These are phyloP conservation scores for Hypena proboscidalis DNA, from an alignment of 2,888 invertebrate species.

Conservation along the genomic window DNA sequence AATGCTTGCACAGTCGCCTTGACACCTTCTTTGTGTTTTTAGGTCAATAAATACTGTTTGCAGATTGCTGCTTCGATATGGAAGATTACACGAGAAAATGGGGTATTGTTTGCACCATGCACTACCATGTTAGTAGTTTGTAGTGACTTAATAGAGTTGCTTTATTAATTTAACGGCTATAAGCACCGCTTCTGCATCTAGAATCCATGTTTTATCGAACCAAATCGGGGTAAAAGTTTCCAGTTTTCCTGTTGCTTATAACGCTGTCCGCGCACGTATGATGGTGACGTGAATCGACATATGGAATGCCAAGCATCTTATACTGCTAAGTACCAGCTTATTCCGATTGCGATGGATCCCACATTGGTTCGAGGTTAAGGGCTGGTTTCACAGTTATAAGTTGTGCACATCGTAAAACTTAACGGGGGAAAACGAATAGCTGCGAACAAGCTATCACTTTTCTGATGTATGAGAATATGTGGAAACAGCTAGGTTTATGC, in stretches of 20 bases:
- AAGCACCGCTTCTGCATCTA: too few species aligned
- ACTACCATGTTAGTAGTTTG: too few species aligned
- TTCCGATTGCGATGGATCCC: slow-evolving; percentile 38
- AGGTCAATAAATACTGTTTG: slow-evolving; percentile 26
- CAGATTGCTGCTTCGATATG: not conserved
- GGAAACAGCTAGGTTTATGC: too few species aligned
- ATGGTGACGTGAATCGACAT: slow-evolving; percentile 8
- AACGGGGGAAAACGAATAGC: slow-evolving; percentile 28
- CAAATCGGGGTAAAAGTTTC: too few species aligned
- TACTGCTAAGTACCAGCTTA: slow-evolving; percentile 17
- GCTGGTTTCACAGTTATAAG: slow-evolving; percentile 39
- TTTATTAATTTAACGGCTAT: too few species aligned
- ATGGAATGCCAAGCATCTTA: slow-evolving; percentile 18
- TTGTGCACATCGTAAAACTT: slow-evolving; percentile 38
- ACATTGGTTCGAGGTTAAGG: slow-evolving; percentile 42
- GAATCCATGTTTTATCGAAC: too few species aligned
- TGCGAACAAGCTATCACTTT: slow-evolving; percentile 23
- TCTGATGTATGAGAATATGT: slow-evolving; percentile 8
- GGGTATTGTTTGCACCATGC: not conserved
- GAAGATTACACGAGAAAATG: not conserved
- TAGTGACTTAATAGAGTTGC: too few species aligned
- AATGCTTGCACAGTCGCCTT: slow-evolving; percentile 25
- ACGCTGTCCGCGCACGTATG: not conserved
- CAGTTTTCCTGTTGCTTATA: not conserved
- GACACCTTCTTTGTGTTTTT: slow-evolving; percentile 34